Conservation (phyloP, 2,797 vertebrate species). For the Lates japonicus region DNA sequence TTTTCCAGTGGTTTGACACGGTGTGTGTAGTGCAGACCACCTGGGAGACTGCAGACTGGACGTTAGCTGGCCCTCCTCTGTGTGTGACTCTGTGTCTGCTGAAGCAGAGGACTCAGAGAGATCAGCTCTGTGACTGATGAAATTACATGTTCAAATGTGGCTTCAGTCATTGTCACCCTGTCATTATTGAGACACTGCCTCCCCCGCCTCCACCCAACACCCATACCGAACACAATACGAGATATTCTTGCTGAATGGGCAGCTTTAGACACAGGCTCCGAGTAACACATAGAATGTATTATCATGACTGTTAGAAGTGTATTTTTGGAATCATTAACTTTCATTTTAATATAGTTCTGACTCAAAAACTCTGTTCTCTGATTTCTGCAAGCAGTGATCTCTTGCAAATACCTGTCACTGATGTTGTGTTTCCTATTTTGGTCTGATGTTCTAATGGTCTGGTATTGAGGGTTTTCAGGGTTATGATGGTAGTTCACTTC, state of each 20-base stretch:
- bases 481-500: too few relatives aligned
- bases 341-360: too few relatives aligned
- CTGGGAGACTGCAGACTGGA: slow-evolving; percentile 45
- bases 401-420: neutral
- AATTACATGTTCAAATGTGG: slow-evolving; percentile 59
- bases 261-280: neutral
- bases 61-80: slow-evolving; percentile 15
- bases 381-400: too few relatives aligned
- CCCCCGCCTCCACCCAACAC: neutral
- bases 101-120: slow-evolving; percentile 2
- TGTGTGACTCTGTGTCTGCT: neutral
- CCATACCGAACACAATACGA: neutral
- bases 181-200: slow-evolving; percentile 24
- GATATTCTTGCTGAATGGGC: neutral
- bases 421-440: neutral
- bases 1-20: slow-evolving; percentile 69
- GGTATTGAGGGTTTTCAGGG: neutral
- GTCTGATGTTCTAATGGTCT: neutral
- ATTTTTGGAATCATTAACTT: too few relatives aligned
- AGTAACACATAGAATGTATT: too few relatives aligned
- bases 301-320: too few relatives aligned
- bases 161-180: slow-evolving; percentile 26
- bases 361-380: too few relatives aligned
- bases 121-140: slow-evolving; percentile 64
- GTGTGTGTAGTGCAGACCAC: slow-evolving; percentile 56